These are phyloP conservation scores for Lepus oiostolus DNA, from an alignment of 2,797 vertebrate genomes.

Conservation along the genomic window DNA sequence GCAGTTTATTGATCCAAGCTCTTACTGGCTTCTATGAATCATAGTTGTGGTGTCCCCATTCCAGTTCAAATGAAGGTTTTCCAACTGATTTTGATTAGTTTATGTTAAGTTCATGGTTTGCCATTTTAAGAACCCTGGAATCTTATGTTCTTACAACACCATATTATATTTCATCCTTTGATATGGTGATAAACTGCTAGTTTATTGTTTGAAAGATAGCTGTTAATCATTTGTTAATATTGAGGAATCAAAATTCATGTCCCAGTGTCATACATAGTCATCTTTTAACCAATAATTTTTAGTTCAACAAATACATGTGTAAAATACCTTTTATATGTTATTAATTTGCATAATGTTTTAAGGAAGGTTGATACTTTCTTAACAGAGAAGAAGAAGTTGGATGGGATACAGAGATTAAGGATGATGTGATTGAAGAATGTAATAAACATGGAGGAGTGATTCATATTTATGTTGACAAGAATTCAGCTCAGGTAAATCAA, in stretches of 20 bases:
- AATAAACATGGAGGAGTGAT: conserved; percentile 98
- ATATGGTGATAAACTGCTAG: background rate
- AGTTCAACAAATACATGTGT: no score
- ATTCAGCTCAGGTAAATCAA: conserved; percentile 94
- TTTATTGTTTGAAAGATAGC: background rate
- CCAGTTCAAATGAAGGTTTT: no score
- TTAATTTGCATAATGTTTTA: background rate
- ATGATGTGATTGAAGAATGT: conserved; percentile 98
- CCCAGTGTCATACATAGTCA: background rate
- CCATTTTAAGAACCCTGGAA: background rate
- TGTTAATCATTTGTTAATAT: background rate
- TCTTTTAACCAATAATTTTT: background rate
- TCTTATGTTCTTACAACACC: background rate
- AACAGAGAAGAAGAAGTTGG: conserved; percentile 94
- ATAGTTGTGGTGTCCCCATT: no score
- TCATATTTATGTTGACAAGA: conserved; percentile 98
- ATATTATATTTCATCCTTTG: background rate
- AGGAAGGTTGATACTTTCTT: conserved; percentile 43
- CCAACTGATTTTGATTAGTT: background rate
- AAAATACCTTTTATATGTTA: background rate
- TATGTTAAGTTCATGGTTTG: background rate
- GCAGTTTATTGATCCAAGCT: no score
- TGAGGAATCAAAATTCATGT: background rate
- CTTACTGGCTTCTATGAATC: no score
- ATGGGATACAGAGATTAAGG: conserved; percentile 97